Base-by-base conservation (phyloP, 1,140 invertebrate genomes). In the Pollicipes pollicipes region DNA sequence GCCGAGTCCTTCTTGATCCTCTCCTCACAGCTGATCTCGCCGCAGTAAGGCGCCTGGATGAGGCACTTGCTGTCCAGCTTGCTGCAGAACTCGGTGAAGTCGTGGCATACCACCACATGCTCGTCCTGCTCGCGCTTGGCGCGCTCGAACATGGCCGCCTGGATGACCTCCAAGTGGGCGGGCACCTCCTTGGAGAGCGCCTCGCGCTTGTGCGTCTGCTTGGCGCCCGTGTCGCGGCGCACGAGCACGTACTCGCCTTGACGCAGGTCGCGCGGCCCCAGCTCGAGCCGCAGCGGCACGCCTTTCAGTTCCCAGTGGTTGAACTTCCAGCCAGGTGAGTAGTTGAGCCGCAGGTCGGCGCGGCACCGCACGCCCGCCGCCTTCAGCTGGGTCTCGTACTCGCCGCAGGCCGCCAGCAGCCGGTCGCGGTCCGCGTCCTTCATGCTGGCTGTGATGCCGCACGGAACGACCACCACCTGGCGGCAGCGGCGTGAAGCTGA, bases 281-380 rank as follows among this genome's bases (percentile, higher is more conserved):
- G 78, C 82, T 99, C 97, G 30, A 99, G 83, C 74, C 97, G 85
- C 21, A 99, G 82, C 63, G 97, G 97, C 64, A 66, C 64, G 45
- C 88, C 88, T 83, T 98, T 99, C 2, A 99, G 80, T 80, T 99
- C 97, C 97, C 97, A 99, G 79, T 99, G 95, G 80, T 99, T 99
- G 79, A 97, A 99, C 81, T 99, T 99, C 97, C 97, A 99, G 1
- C 97, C 97, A 6, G 97, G 95, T 58, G 95, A 97, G 78, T 97
- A 96, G 81, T 99, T 98, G 75, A 95, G 93, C 68, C 95, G 83
- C 71, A 89, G 88, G 82, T 99, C 97, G 86, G 86, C 77, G 68
- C 82, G 80, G 2, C 89, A 87, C 72, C 88, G 83, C 3, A 99
- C 80, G 0, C 84, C 87, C 32, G 78, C 77, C 77, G 28, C 73